Percentiles rank a stretch among this genome's conserved stretches.
Conservation (phyloP, 2,113 vertebrate species). For the Ardeotis arabs region DNA sequence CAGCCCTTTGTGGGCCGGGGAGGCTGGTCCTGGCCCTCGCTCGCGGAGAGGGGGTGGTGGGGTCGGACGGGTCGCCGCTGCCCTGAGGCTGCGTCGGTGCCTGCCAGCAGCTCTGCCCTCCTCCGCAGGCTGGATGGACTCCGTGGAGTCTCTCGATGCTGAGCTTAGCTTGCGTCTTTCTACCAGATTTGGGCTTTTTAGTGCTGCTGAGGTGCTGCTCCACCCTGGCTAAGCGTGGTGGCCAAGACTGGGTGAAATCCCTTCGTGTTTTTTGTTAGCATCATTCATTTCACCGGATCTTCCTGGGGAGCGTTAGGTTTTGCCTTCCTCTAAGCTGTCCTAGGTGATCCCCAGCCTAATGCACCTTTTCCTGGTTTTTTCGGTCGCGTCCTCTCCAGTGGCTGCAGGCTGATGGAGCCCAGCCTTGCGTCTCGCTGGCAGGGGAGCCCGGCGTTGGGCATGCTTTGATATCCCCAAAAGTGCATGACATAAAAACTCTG, state of each 20-base stretch:
- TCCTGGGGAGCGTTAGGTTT: rapidly evolving
- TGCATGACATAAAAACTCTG: rapidly evolving
- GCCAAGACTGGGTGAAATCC: neutral
- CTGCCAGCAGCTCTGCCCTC: neutral
- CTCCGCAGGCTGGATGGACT: neutral
- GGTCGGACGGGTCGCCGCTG: neutral
- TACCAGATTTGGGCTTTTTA: neutral
- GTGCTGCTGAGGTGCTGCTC: neutral
- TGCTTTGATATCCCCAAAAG: neutral
- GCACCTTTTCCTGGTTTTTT: neutral
- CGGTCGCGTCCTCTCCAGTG: rapidly evolving
- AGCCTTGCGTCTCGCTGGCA: neutral
- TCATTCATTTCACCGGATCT: neutral
- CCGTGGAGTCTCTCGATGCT: neutral
- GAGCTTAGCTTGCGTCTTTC: neutral
- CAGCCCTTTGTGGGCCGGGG: neutral
- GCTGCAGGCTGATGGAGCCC: neutral
- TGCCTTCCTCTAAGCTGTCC: neutral
- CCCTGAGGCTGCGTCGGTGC: neutral
- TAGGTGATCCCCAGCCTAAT: rapidly evolving
- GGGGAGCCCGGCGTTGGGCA: neutral
- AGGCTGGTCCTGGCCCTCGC: neutral
- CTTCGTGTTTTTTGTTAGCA: neutral
- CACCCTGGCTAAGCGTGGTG: neutral
- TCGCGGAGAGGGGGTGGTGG: neutral